Evolutionary conservation across 2,888 invertebrate species (phyloP), one percentile per base, ranked within the genome.

Genomic region (Melanostoma mellinum): DNA sequence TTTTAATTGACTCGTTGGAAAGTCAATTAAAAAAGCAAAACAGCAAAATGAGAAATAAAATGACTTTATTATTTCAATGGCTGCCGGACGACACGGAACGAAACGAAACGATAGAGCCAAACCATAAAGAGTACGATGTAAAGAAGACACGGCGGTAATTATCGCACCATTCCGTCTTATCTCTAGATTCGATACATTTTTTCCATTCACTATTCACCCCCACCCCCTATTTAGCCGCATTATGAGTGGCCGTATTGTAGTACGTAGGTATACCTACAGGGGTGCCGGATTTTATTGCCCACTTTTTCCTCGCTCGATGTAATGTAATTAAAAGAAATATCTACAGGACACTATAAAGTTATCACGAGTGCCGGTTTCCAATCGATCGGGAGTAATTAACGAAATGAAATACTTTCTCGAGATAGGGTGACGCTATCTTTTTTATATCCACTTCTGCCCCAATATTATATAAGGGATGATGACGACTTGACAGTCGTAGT

Each of bases 1-100:
- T 81, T 76, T 82, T 82, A 82, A 82, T 82, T 77, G 82, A 69
- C 77, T 82, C 82, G 69, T 82, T 82, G 77, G 77, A 69, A 74
- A 77, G 82, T 82, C 77, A 77, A 77, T 82, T 77, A 82, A 82
- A 52, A 60, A 60, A 58, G 32, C 44, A 61, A 61, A 46, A 61
- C 20, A 65, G 52, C 75, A 65, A 58, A 75, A 75, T 75, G 61
- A 53, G 60, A 71, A 65, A 71, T 71, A n/a, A 75, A 75, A 48
- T 48, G 40, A 76, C 65, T 61, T 80, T 75, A 63, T 63, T 36
- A 61, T 72, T 48, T 20, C 44, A 42, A 58, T 53, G 48, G 65
- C 63, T 35, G 63, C 9, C 5, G 36, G 33, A 32, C 33, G 2
- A 75, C 30, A 53, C 36, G 44, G 53, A 33, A 30, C 8, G 10